Conservation (phyloP, 2,888 invertebrate species). For the Rhingia campestris region DNA sequence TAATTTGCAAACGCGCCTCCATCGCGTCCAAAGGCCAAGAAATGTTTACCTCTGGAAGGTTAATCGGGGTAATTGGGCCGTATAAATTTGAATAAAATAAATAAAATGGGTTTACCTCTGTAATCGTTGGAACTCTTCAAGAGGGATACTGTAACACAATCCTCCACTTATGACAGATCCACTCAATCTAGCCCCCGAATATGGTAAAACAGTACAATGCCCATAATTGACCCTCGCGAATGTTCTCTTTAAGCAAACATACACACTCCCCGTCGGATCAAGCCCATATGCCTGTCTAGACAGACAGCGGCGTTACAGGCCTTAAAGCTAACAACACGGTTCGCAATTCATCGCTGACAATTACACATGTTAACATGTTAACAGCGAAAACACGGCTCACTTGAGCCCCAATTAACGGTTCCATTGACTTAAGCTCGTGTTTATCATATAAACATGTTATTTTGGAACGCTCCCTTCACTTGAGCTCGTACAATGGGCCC, state of each 20-base stretch:
- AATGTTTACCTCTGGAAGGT: neutral
- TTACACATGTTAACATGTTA: constrained; percentile 38
- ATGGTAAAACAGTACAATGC: constrained; percentile 1
- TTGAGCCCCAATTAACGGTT: constrained; percentile 50
- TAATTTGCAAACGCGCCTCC: constrained; percentile 4
- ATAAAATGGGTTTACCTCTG: neutral
- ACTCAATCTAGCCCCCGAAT: neutral
- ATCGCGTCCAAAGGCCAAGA: neutral
- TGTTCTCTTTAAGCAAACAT: neutral
- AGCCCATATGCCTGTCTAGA: neutral
- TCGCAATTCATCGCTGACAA: constrained; percentile 17
- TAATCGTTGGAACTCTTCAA: neutral
- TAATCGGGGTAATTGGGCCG: neutral
- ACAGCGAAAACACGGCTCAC: neutral
- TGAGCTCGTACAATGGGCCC: constrained; percentile 1
- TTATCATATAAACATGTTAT: constrained; percentile 59
- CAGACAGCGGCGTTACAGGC: constrained; percentile 2
- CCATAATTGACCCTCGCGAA: constrained; percentile 4
- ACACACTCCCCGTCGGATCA: neutral
- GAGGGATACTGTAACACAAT: neutral
- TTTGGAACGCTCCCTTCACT: constrained; percentile 33
- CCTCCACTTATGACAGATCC: too few species aligned
- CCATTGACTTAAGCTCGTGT: constrained; percentile 47
- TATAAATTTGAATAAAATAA: neutral
- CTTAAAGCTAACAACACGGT: neutral